phyloP scores from a whole-genome alignment of 2,113 vertebrate genomes.

The Apus apus region DNA sequence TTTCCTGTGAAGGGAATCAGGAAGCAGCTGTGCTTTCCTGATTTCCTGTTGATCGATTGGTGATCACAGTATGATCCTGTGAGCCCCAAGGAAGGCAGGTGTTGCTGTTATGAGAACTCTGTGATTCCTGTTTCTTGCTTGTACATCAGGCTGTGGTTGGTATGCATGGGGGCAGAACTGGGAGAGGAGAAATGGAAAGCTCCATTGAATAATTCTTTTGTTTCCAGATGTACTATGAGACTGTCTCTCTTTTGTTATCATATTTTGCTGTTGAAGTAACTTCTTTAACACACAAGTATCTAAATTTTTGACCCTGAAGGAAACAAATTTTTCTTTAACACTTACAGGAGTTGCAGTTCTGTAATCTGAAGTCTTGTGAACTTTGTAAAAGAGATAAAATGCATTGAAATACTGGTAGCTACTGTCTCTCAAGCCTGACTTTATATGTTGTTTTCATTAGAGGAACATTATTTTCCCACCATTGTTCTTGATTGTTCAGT shows the following conservation, averaged over 20 bases:
- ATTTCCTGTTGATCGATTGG: constrained; percentile 68
- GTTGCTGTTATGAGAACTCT: background rate
- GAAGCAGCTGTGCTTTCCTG: constrained; percentile 60
- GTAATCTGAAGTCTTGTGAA: background rate
- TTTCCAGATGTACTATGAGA: background rate
- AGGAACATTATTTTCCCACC: background rate
- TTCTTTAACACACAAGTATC: background rate
- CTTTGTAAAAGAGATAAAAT: background rate
- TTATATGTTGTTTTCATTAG: background rate
- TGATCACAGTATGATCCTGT: constrained; percentile 39
- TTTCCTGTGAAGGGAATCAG: constrained; percentile 43
- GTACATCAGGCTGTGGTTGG: background rate
- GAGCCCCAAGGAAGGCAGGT: constrained; percentile 34
- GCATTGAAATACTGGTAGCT: background rate
- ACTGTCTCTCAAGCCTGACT: background rate
- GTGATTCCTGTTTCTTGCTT: background rate
- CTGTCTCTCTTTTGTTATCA: background rate
- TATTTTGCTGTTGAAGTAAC: background rate
- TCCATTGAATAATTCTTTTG: background rate
- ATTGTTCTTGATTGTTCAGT: background rate
- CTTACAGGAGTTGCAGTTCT: background rate
- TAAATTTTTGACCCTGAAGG: background rate
- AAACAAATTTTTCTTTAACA: background rate
- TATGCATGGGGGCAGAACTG: background rate
- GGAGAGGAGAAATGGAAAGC: background rate